Evolutionary conservation across 2,888 invertebrate genomes (phyloP).

Genomic region (Criorhina ranunculi): DNA sequence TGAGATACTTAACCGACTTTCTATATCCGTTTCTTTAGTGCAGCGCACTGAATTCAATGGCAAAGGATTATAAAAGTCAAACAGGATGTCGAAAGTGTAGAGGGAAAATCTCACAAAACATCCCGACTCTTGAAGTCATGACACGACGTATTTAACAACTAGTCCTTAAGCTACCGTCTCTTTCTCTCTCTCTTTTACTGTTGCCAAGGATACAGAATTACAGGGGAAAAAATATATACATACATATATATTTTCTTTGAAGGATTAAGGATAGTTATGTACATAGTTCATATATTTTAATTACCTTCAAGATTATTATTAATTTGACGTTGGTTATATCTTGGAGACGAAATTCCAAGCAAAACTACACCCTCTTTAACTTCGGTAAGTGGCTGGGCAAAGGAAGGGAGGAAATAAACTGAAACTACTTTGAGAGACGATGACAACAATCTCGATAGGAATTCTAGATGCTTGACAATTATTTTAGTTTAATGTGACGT

Average conservation of each 20-base stretch:
- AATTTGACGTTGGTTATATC: slow-evolving; percentile 40
- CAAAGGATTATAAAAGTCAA: slow-evolving; percentile 39
- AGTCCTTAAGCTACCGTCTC: slow-evolving; percentile 14
- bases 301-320: slow-evolving; percentile 55
- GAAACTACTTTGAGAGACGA: neutral
- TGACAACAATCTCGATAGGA: neutral
- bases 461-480: neutral
- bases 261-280: slow-evolving; percentile 37
- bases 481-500: neutral
- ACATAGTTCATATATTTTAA: slow-evolving; percentile 45
- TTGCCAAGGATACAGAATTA: neutral
- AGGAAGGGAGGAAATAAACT: neutral
- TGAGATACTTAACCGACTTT: slow-evolving; percentile 58
- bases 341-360: slow-evolving; percentile 18
- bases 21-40: slow-evolving; percentile 26
- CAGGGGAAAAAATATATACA: slow-evolving; percentile 20
- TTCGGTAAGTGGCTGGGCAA: neutral
- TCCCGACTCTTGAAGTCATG: neutral
- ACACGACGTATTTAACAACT: neutral
- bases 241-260: slow-evolving; percentile 27
- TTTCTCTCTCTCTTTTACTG: neutral
- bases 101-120: slow-evolving; percentile 31
- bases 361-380: neutral
- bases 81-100: slow-evolving; percentile 25
- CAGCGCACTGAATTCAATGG: slow-evolving; percentile 28